Conservation (phyloP, 2,888 invertebrate genomes). For the Drosophila kanekoi region DNA sequence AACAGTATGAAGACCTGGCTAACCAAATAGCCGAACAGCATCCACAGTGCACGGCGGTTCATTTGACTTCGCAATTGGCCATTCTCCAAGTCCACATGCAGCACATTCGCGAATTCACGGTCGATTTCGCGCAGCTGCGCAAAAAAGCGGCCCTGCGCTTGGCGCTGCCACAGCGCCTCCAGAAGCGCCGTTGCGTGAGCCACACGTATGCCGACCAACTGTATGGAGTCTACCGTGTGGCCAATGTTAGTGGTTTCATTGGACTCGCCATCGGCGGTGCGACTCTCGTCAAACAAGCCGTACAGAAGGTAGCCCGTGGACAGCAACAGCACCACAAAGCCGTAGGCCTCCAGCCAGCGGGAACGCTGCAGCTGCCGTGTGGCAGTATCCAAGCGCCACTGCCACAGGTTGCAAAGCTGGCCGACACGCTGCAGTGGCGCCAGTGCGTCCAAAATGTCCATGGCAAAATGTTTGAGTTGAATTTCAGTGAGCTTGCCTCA, state of each 20-base stretch:
- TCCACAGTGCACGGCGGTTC: constrained; percentile 44
- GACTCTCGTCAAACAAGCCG: constrained; percentile 59
- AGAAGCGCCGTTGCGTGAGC: constrained; percentile 74
- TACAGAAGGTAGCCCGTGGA: constrained; percentile 58
- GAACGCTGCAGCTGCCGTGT: constrained; percentile 50
- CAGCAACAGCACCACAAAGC: constrained; percentile 41
- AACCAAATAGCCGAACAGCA: constrained; percentile 64
- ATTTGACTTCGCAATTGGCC: constrained; percentile 47
- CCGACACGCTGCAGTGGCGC: constrained; percentile 55
- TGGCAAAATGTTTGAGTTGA: constrained; percentile 15
- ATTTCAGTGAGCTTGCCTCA: neutral
- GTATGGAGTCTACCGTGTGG: constrained; percentile 80
- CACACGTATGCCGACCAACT: constrained; percentile 80
- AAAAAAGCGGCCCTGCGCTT: constrained; percentile 59
- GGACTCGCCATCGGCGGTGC: constrained; percentile 4
- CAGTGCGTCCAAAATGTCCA: constrained; percentile 75
- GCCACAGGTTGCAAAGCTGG: constrained; percentile 69
- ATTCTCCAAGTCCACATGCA: constrained; percentile 73
- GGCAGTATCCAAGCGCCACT: constrained; percentile 58
- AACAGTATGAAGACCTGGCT: constrained; percentile 68
- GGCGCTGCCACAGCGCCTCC: constrained; percentile 73
- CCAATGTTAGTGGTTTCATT: constrained; percentile 59
- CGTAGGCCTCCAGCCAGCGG: constrained; percentile 68
- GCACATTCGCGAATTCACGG: constrained; percentile 67
- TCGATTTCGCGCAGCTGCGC: constrained; percentile 78